Evolutionary conservation across 2,113 vertebrate genomes (phyloP).

Genomic region (Hippocampus zosterae): DNA sequence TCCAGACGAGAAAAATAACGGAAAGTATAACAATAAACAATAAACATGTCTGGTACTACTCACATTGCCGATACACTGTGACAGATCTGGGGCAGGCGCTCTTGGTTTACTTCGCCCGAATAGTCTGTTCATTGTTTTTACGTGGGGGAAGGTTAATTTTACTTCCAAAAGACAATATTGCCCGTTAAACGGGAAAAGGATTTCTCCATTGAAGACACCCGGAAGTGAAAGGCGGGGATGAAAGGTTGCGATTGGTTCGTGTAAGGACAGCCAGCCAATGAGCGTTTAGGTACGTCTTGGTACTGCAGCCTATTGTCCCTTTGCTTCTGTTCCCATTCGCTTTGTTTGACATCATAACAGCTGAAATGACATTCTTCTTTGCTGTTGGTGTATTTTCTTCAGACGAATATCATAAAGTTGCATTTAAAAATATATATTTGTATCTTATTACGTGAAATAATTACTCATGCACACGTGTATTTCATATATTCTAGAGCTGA

Average conservation of each 20-base stretch:
- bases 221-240: constrained; percentile 50
- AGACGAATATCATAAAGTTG: background rate
- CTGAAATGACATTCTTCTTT: background rate
- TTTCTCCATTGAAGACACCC: constrained; percentile 42
- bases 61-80: constrained; percentile 94
- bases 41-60: constrained; percentile 47
- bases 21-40: constrained; percentile 21
- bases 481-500: too few relatives aligned
- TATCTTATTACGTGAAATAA: background rate
- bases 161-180: constrained; percentile 15
- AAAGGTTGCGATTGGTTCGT: constrained; percentile 41
- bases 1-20: background rate
- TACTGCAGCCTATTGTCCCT: constrained; percentile 45
- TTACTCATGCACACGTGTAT: too few relatives aligned
- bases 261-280: constrained; percentile 41
- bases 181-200: constrained; percentile 14
- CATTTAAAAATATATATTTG: background rate
- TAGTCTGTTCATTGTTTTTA: constrained; percentile 83
- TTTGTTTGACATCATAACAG: constrained; percentile 40
- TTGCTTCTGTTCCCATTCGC: constrained; percentile 2
- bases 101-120: constrained; percentile 91
- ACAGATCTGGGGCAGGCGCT: constrained; percentile 84
- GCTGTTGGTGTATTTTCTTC: background rate
- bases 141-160: background rate
- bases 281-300: background rate